Evolutionary conservation across 2,113 vertebrate genomes (phyloP).

Genomic region (Calidris pugnax): DNA sequence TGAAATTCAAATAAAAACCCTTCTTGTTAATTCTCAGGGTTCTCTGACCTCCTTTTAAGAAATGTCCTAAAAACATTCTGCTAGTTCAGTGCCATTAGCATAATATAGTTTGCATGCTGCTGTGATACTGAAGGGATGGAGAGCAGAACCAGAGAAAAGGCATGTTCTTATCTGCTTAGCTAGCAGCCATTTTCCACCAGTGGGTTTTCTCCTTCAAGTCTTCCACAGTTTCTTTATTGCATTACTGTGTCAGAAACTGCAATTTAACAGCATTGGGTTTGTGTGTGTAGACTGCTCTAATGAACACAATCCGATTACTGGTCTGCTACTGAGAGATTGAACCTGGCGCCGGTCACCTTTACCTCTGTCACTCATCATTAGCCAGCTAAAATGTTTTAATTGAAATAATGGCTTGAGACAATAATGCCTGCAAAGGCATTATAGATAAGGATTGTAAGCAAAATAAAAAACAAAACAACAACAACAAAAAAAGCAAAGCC

Average conservation of each 20-base stretch:
- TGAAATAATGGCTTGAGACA: slow-evolving; percentile 38
- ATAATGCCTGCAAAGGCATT: background rate
- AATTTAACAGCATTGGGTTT: slow-evolving; percentile 48
- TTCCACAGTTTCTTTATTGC: slow-evolving; percentile 35
- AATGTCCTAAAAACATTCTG: background rate
- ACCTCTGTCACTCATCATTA: slow-evolving; percentile 28
- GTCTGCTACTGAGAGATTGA: slow-evolving; percentile 43
- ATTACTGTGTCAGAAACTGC: slow-evolving; percentile 50
- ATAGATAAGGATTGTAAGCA: background rate
- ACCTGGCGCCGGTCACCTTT: slow-evolving; percentile 50
- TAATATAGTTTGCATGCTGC: background rate
- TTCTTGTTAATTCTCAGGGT: background rate
- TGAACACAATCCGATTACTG: slow-evolving; percentile 65
- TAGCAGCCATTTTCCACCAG: slow-evolving; percentile 4
- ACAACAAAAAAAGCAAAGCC: background rate
- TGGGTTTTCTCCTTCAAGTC: slow-evolving; percentile 14
- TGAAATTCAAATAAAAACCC: background rate
- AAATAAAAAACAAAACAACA: background rate
- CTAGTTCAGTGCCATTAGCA: background rate
- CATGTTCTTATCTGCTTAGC: background rate
- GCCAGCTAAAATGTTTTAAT: slow-evolving; percentile 32
- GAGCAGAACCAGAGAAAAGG: background rate
- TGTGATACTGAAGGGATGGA: background rate
- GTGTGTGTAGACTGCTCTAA: slow-evolving; percentile 39
- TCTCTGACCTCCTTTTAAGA: background rate